phyloP scores from a whole-genome alignment of 2,113 vertebrate species.

The Aspidoscelis tigris region DNA sequence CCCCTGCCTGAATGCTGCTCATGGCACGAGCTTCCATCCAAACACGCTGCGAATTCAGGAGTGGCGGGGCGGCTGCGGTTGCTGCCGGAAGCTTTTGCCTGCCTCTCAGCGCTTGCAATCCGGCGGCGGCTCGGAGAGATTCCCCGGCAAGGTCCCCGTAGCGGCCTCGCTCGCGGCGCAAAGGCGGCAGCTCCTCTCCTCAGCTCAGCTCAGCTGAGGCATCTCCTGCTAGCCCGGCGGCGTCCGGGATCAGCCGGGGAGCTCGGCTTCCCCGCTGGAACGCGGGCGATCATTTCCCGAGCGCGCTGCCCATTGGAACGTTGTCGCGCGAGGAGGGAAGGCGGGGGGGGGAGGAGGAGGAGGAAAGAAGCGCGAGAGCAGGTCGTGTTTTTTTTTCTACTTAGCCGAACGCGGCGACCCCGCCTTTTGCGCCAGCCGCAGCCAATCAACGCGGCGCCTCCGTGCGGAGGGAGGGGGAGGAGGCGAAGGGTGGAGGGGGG shows the following conservation, averaged over 20 bases:
- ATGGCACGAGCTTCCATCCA: slow-evolving; percentile 21
- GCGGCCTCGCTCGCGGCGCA: not conserved
- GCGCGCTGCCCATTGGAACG: slow-evolving; percentile 51
- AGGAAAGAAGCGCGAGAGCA: not conserved
- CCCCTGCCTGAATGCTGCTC: not conserved
- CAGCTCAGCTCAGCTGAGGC: slow-evolving; percentile 60
- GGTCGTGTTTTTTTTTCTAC: not conserved
- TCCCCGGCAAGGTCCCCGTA: slow-evolving; percentile 28
- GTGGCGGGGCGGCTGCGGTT: not conserved
- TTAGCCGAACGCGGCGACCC: not conserved
- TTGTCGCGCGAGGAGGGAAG: not conserved
- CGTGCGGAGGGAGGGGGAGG: not conserved
- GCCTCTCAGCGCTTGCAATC: slow-evolving; percentile 41
- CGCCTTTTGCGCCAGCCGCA: slow-evolving; percentile 16
- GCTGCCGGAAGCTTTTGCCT: slow-evolving; percentile 36
- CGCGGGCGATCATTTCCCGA: not conserved
- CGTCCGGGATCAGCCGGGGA: slow-evolving; percentile 58
- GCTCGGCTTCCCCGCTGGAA: slow-evolving; percentile 35
- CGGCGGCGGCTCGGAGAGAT: slow-evolving; percentile 8
- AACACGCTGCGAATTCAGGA: slow-evolving; percentile 34
- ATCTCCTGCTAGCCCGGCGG: slow-evolving; percentile 52
- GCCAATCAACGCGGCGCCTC: slow-evolving; percentile 16
- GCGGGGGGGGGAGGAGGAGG: not conserved
- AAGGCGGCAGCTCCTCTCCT: slow-evolving; percentile 29
- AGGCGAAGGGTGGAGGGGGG: not conserved